These are phyloP conservation scores for Myotis vivesi DNA, from an alignment of 2,797 vertebrate genomes.

Conservation along the genomic window DNA sequence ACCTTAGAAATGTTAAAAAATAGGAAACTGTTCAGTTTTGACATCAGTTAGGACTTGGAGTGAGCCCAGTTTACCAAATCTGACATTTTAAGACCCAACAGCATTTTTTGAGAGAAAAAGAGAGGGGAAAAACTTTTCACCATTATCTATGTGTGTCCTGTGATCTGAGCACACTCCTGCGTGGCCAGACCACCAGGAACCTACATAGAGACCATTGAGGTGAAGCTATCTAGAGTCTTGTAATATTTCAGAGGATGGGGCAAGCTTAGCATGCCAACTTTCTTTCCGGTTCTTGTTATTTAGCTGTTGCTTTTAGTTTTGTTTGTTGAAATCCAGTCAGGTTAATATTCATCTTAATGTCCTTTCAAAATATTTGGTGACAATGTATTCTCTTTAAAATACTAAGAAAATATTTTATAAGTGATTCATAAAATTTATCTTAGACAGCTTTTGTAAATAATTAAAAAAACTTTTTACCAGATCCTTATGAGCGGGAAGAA, in stretches of 20 bases:
- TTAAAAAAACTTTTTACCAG: background rate
- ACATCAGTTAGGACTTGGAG: background rate
- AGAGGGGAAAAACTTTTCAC: background rate
- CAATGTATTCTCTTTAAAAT: background rate
- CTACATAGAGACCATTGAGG: background rate
- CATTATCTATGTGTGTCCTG: background rate
- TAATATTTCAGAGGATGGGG: background rate
- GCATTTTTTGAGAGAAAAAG: background rate
- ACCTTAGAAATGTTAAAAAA: background rate
- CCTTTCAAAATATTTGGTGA: background rate
- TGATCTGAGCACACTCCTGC: background rate
- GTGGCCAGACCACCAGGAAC: background rate
- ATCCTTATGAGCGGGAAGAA: background rate
- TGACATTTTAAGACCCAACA: background rate
- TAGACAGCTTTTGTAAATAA: background rate
- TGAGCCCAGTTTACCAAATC: background rate
- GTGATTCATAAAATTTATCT: background rate
- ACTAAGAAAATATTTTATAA: background rate
- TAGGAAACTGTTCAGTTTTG: background rate
- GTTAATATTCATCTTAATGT: background rate
- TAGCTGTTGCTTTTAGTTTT: background rate
- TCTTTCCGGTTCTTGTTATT: background rate
- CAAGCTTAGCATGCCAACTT: background rate
- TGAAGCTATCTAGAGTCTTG: background rate
- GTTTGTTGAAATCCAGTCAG: background rate